phyloP scores from a whole-genome alignment of 2,113 vertebrate genomes.

The Myotis lucifugus region DNA sequence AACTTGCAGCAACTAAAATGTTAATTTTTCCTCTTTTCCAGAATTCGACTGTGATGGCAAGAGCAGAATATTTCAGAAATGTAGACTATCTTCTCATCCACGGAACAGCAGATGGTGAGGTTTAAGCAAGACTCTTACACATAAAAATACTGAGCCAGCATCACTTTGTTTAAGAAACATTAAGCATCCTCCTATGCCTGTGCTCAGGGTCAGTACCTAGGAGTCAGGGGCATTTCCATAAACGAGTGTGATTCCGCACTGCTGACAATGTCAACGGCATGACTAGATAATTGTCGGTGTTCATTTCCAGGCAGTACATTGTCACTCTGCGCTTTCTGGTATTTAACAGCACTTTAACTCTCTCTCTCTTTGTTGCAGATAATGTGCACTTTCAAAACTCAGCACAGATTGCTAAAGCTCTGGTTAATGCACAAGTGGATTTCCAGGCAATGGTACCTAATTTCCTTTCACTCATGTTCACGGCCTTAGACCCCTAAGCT shows the following conservation, averaged over 20 bases:
- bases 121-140: slow-evolving; percentile 86
- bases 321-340: slow-evolving; percentile 80
- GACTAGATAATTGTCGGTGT: slow-evolving; percentile 84
- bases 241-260: slow-evolving; percentile 80
- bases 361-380: slow-evolving; percentile 88
- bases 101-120: slow-evolving; percentile 98
- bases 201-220: slow-evolving; percentile 84
- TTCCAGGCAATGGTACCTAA: slow-evolving; percentile 97
- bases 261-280: slow-evolving; percentile 85
- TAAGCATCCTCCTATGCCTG: slow-evolving; percentile 84
- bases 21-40: slow-evolving; percentile 87
- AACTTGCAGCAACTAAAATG: slow-evolving; percentile 84
- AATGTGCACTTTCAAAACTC: slow-evolving; percentile 99
- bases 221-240: slow-evolving; percentile 85
- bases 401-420: slow-evolving; percentile 97
- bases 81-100: slow-evolving; percentile 96
- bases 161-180: slow-evolving; percentile 89
- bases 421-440: slow-evolving; percentile 95
- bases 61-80: slow-evolving; percentile 95
- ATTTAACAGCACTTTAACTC: slow-evolving; percentile 81
- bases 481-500: slow-evolving; percentile 36
- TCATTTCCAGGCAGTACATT: slow-evolving; percentile 84
- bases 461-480: slow-evolving; percentile 49
- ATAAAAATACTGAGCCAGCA: slow-evolving; percentile 87
- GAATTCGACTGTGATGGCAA: slow-evolving; percentile 96